Evolutionary conservation across 2,797 vertebrate species (phyloP), one percentile per base, ranked within the genome.

Genomic region (Sebastes minor): DNA sequence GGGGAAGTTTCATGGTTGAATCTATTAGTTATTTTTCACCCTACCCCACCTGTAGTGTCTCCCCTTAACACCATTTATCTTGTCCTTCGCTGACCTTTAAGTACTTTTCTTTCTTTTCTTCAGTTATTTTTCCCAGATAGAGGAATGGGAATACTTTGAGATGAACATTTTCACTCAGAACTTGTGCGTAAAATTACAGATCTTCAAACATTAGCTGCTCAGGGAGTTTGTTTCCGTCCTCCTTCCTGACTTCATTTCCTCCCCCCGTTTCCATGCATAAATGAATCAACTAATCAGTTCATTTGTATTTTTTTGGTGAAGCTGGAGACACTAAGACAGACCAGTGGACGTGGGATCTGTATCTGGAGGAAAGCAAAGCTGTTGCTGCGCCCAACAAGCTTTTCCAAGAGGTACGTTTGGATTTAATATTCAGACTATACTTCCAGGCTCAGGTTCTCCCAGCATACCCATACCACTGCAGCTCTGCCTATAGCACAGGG

Each of bases 351-450:
- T 99, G 98, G 99, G 86, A 95, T 69, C 95, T 93, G 80, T 99
- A 99, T 93, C 93, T 99, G 74, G 97, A 98, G 82, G 98, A 99
- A 82, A 96, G 96, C 94, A 99, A 98, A 94, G 95, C 97, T 81
- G 68, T 96, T 12, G 96, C 97, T 64, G 98, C 97, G 72, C 97
- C 98, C 28, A 92, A 93, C 91, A 96, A 96, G 92, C 97, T 99
- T 92, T 99, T 99, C 92, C 97, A 97, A 90, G 97, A 99, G 96
- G 98, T 99, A 94, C 2, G 68, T 82, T 64, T 71, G 10, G 46
- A 8, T 71, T 63, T 57, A 35, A 69, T 67, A 60, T 61, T 72
- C 52, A 77, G 16, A 56, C 56, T 53, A 23, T 8, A 28, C 46
- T 13, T 71, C 5, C 25, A 64, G 52, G 7, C 60, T 27, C 46